A percentile compares a stretch with the other conserved stretches of the same genome.
Conservation (phyloP, 1,140 invertebrate species). For the Drosophila orena region DNA sequence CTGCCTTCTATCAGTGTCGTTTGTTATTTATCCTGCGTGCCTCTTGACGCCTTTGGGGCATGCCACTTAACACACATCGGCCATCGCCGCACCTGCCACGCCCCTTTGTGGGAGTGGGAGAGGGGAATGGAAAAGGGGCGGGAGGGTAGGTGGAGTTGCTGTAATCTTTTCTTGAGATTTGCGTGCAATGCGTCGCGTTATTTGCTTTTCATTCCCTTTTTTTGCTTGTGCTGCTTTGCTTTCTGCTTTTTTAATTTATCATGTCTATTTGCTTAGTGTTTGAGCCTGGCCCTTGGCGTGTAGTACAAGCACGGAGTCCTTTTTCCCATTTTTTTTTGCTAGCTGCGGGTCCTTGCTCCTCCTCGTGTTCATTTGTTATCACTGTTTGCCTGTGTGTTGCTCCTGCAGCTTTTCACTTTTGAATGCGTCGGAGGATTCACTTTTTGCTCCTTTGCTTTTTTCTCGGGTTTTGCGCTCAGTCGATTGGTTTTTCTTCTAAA, state of each 20-base stretch:
- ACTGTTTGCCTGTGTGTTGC: constrained; percentile 66
- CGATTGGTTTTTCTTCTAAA: constrained; percentile 56
- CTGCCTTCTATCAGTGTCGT: constrained; percentile 70
- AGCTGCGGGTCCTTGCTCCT: background rate
- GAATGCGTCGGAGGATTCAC: constrained; percentile 26
- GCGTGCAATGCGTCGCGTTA: constrained; percentile 55
- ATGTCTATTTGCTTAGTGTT: constrained; percentile 81
- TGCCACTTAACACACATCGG: constrained; percentile 77
- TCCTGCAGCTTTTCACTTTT: constrained; percentile 54
- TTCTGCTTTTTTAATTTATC: constrained; percentile 80
- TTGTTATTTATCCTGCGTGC: constrained; percentile 79
- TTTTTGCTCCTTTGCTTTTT: constrained; percentile 30
- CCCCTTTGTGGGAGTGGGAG: constrained; percentile 24
- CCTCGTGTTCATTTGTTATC: constrained; percentile 71
- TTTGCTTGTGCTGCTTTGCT: constrained; percentile 52
- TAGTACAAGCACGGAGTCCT: constrained; percentile 41
- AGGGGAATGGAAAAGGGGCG: background rate
- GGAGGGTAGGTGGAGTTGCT: constrained; percentile 6
- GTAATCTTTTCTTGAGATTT: constrained; percentile 66
- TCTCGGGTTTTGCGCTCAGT: constrained; percentile 38
- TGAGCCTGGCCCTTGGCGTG: constrained; percentile 59
- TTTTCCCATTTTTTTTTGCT: background rate
- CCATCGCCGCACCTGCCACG: constrained; percentile 44
- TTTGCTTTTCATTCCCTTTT: constrained; percentile 49
- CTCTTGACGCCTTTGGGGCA: constrained; percentile 65